Evolutionary conservation across 2,888 invertebrate genomes (phyloP).

Genomic region (Acronicta leporina): DNA sequence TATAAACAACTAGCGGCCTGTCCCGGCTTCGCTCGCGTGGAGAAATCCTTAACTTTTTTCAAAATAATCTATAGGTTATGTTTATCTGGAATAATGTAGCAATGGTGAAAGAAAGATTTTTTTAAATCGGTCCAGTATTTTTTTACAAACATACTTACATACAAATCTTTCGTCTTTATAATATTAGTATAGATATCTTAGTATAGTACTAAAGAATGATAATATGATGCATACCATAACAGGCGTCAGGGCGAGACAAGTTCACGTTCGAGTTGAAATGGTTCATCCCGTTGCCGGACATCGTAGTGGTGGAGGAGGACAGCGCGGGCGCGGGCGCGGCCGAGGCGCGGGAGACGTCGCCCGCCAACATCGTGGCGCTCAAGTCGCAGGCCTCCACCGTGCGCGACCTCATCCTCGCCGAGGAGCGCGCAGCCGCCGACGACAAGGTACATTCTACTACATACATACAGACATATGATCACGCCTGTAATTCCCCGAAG

Average conservation of each 20-base stretch:
- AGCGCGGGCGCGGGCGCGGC: constrained; percentile 73
- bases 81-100: too few relatives aligned
- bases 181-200: too few relatives aligned
- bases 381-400: constrained; percentile 96
- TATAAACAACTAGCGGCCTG: too few relatives aligned
- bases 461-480: too few relatives aligned
- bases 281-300: constrained; percentile 96
- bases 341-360: constrained; percentile 90
- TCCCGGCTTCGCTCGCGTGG: too few relatives aligned
- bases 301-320: constrained; percentile 92
- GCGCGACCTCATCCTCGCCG: constrained; percentile 94
- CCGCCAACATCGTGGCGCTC: constrained; percentile 94
- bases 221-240: not conserved
- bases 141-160: too few relatives aligned
- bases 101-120: too few relatives aligned
- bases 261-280: constrained; percentile 97
- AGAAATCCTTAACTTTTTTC: too few relatives aligned
- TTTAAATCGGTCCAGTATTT: too few relatives aligned
- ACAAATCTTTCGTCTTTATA: too few relatives aligned
- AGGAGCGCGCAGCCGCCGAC: constrained; percentile 91
- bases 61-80: too few relatives aligned
- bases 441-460: constrained; percentile 84
- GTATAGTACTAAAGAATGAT: too few relatives aligned
- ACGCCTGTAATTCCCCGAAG: not conserved
- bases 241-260: constrained; percentile 95